phyloP scores from a whole-genome alignment of 2,888 invertebrate species.

The Tinea semifulvella region DNA sequence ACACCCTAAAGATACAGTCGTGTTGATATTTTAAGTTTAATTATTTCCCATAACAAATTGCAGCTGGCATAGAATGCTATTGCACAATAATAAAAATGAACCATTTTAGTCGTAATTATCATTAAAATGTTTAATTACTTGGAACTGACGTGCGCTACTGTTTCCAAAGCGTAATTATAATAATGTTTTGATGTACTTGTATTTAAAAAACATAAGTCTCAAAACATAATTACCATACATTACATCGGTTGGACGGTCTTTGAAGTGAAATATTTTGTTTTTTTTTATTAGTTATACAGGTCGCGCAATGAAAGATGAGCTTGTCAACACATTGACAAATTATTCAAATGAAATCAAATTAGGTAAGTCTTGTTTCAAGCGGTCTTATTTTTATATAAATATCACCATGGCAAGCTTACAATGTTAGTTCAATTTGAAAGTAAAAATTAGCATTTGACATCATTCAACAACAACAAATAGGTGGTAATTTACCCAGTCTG shows the following conservation, averaged over 20 bases:
- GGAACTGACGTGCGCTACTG: slow-evolving; percentile 57
- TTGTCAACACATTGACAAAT: neutral
- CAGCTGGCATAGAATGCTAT: no score
- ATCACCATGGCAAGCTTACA: no score
- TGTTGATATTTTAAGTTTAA: no score
- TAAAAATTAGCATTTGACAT: no score
- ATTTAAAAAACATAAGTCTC: slow-evolving; percentile 8
- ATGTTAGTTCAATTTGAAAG: no score
- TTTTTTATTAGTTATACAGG: neutral
- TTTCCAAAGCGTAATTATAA: slow-evolving; percentile 52
- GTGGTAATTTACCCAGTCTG: no score
- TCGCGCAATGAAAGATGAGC: no score
- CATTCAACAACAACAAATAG: no score
- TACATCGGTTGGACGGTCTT: neutral
- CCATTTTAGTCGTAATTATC: slow-evolving; percentile 25
- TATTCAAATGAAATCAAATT: neutral
- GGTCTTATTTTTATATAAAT: no score
- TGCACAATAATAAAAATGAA: slow-evolving; percentile 3
- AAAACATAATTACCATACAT: neutral
- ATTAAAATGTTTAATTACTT: slow-evolving; percentile 66
- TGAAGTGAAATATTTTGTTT: neutral
- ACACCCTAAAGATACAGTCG: no score
- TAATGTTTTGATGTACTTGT: slow-evolving; percentile 18
- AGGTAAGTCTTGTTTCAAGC: neutral
- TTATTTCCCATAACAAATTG: no score